These are phyloP conservation scores for Cheilosia vulpina DNA, from an alignment of 2,888 invertebrate genomes.

Conservation along the genomic window DNA sequence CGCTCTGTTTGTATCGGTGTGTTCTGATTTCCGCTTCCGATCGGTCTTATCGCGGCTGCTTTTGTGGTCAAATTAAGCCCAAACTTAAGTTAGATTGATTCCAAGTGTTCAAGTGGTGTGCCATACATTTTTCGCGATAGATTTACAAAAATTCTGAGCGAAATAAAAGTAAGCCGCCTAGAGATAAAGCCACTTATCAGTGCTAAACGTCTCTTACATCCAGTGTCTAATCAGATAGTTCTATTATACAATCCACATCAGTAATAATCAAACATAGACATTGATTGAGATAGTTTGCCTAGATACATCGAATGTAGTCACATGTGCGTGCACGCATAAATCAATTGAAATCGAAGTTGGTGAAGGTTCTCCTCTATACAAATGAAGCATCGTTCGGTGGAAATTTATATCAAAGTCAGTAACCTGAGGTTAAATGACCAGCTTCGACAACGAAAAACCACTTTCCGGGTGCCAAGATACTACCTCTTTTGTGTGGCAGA, in stretches of 20 bases:
- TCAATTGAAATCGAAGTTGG: slow-evolving; percentile 28
- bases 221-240: slow-evolving; percentile 3
- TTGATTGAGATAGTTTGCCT: slow-evolving; percentile 15
- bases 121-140: slow-evolving; percentile 24
- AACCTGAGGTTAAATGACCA: slow-evolving; percentile 3
- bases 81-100: not conserved
- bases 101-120: slow-evolving; percentile 15
- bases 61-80: slow-evolving; percentile 27
- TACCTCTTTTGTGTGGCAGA: slow-evolving; percentile 15
- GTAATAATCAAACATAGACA: slow-evolving; percentile 15
- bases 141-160: not conserved
- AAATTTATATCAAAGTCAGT: slow-evolving; percentile 34
- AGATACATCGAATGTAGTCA: not conserved
- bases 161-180: slow-evolving; percentile 41
- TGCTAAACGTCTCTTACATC: slow-evolving; percentile 7
- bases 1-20: slow-evolving; percentile 1
- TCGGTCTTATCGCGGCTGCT: slow-evolving; percentile 30
- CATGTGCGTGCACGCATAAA: not conserved
- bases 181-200: slow-evolving; percentile 23
- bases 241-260: slow-evolving; percentile 7
- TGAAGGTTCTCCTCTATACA: not conserved
- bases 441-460: not conserved
- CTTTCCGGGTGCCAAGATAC: not conserved
- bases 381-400: not conserved
- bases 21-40: slow-evolving; percentile 36